phyloP scores from a whole-genome alignment of 2,888 invertebrate species.

The Catocala nupta region DNA sequence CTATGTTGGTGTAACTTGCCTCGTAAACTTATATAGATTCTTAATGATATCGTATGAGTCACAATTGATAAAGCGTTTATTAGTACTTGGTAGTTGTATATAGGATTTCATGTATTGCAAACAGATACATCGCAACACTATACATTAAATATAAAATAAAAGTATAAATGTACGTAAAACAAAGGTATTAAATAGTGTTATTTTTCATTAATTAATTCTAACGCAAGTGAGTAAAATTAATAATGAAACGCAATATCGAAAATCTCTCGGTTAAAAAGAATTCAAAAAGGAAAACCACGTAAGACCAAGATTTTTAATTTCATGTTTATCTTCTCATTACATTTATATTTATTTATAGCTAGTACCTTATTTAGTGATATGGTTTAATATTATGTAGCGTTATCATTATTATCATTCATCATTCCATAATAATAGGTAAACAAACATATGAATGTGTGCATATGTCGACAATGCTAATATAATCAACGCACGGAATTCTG shows the following conservation, averaged over 20 bases:
- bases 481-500: slow-evolving; percentile 25
- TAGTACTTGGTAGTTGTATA: too few relatives aligned
- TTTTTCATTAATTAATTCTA: too few relatives aligned
- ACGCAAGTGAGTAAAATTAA: too few relatives aligned
- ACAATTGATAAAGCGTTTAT: slow-evolving; percentile 22
- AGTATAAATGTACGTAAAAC: too few relatives aligned
- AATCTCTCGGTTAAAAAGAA: too few relatives aligned
- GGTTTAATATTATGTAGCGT: not conserved
- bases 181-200: too few relatives aligned
- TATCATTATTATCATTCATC: slow-evolving; percentile 1
- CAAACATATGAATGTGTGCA: slow-evolving; percentile 14
- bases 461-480: slow-evolving; percentile 15
- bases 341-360: too few relatives aligned
- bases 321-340: too few relatives aligned
- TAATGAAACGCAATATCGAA: too few relatives aligned
- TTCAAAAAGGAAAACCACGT: not conserved
- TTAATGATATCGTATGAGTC: not conserved
- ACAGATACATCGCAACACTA: too few relatives aligned
- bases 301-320: not conserved
- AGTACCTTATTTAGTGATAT: not conserved
- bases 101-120: too few relatives aligned
- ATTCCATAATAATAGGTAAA: not conserved
- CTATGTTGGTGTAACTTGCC: not conserved
- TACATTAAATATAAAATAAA: too few relatives aligned
- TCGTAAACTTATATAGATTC: not conserved